phyloP scores from a whole-genome alignment of 30 jellyfish, hydroid and myxozoan genomes.

The Sanderia malayensis region DNA sequence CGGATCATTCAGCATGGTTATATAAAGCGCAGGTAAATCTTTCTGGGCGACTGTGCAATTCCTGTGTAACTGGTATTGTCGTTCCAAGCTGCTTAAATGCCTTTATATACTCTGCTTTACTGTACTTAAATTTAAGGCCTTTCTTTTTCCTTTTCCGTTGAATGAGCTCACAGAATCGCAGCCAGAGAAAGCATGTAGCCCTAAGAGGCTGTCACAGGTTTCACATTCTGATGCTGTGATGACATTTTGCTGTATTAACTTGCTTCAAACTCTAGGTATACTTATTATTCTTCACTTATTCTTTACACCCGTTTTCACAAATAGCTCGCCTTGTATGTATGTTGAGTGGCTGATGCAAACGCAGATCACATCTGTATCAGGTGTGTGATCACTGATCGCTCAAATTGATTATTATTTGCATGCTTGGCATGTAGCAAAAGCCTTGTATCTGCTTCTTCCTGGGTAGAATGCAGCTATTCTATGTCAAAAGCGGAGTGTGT shows the following conservation, averaged over 20 bases:
- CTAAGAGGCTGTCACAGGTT: slow-evolving; percentile 7
- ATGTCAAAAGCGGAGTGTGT: slow-evolving; percentile 5
- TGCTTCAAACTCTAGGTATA: background rate
- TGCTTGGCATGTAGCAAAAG: slow-evolving; percentile 32
- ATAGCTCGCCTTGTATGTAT: slow-evolving; percentile 22
- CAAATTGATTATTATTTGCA: background rate
- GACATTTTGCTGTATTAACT: background rate
- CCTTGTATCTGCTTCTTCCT: slow-evolving; percentile 43
- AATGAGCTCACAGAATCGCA: slow-evolving; percentile 20
- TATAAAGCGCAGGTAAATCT: slow-evolving; percentile 15
- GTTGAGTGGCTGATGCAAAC: slow-evolving; percentile 19
- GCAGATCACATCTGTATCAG: slow-evolving; percentile 52
- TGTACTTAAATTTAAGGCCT: slow-evolving; percentile 9
- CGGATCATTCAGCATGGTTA: slow-evolving; percentile 23
- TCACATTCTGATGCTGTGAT: background rate
- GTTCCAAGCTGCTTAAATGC: slow-evolving; percentile 20
- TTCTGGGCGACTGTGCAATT: background rate
- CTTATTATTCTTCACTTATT: slow-evolving; percentile 32
- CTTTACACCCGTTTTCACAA: slow-evolving; percentile 21
- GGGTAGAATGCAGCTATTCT: slow-evolving; percentile 15
- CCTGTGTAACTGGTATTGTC: background rate
- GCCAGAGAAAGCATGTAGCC: slow-evolving; percentile 12
- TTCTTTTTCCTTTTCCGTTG: slow-evolving; percentile 11
- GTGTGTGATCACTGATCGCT: slow-evolving; percentile 32
- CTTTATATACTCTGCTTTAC: background rate